phyloP scores from a whole-genome alignment of 1,140 invertebrate species.

The Microvelia longipes region DNA sequence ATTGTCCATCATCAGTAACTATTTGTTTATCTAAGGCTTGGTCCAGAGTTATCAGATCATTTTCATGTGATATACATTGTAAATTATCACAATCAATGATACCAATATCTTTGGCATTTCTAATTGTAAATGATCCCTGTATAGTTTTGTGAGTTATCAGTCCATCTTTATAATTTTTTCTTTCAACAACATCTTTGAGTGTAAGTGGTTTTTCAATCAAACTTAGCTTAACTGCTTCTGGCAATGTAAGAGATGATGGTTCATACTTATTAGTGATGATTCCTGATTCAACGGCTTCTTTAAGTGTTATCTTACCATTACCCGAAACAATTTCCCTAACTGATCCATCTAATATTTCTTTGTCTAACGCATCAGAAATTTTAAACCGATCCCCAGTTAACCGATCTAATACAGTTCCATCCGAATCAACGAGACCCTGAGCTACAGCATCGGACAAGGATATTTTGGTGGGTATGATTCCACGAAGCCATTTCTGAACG shows the following conservation, averaged over 20 bases:
- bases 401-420: slow-evolving; percentile 55
- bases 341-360: slow-evolving; percentile 56
- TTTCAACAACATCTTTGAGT: slow-evolving; percentile 69
- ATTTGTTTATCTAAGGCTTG: slow-evolving; percentile 33
- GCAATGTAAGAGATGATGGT: slow-evolving; percentile 45
- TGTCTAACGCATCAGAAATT: slow-evolving; percentile 60
- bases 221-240: slow-evolving; percentile 59
- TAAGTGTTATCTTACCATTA: slow-evolving; percentile 62
- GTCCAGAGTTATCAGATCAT: slow-evolving; percentile 11
- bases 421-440: slow-evolving; percentile 19
- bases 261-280: slow-evolving; percentile 43
- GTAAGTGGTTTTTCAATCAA: slow-evolving; percentile 78
- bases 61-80: not conserved
- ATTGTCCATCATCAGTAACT: not conserved
- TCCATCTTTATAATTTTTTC: slow-evolving; percentile 59
- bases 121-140: slow-evolving; percentile 26
- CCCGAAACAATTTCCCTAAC: slow-evolving; percentile 66
- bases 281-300: slow-evolving; percentile 56
- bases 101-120: not conserved
- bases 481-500: slow-evolving; percentile 13
- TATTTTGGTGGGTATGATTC: slow-evolving; percentile 18
- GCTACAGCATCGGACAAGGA: slow-evolving; percentile 34
- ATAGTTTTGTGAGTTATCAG: slow-evolving; percentile 37
- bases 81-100: not conserved
- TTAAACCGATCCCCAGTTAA: slow-evolving; percentile 53